Percentiles rank a stretch among this genome's conserved stretches.
phyloP scores from a whole-genome alignment of 2,888 invertebrate species.

The Gymnoscelis rufifasciata region DNA sequence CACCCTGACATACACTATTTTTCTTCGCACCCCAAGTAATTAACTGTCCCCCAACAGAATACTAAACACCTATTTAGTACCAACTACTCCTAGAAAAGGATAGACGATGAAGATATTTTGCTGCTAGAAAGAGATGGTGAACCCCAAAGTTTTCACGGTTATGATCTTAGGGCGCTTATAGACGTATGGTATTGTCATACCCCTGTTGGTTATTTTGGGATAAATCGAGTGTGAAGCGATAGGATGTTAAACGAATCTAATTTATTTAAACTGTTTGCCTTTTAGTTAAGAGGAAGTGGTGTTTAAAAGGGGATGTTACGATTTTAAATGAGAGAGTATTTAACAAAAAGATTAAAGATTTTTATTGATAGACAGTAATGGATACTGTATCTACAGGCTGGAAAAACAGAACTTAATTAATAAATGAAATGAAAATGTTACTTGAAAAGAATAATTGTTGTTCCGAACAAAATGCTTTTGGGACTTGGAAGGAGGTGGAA shows the following conservation, averaged over 20 bases:
- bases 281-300: constrained; percentile 13
- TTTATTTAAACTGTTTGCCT: constrained; percentile 33
- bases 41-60: constrained; percentile 75
- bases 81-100: constrained; percentile 54
- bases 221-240: constrained; percentile 64
- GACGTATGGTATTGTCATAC: constrained; percentile 40
- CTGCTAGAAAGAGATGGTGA: constrained; percentile 47
- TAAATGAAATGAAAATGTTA: not conserved
- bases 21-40: constrained; percentile 72
- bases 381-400: too few species aligned
- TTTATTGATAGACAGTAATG: not conserved
- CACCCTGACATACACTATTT: constrained; percentile 49
- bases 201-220: constrained; percentile 48
- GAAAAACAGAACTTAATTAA: not conserved
- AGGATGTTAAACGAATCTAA: constrained; percentile 54
- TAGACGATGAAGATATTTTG: constrained; percentile 7
- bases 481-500: too few species aligned
- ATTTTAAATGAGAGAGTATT: constrained; percentile 5
- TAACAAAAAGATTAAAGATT: not conserved
- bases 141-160: constrained; percentile 58
- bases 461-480: too few species aligned
- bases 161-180: constrained; percentile 51
- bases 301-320: constrained; percentile 9
- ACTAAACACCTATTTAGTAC: constrained; percentile 77
- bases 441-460: too few species aligned